Evolutionary conservation across 2,888 invertebrate genomes (phyloP).

Genomic region (Tupiocoris notatus): DNA sequence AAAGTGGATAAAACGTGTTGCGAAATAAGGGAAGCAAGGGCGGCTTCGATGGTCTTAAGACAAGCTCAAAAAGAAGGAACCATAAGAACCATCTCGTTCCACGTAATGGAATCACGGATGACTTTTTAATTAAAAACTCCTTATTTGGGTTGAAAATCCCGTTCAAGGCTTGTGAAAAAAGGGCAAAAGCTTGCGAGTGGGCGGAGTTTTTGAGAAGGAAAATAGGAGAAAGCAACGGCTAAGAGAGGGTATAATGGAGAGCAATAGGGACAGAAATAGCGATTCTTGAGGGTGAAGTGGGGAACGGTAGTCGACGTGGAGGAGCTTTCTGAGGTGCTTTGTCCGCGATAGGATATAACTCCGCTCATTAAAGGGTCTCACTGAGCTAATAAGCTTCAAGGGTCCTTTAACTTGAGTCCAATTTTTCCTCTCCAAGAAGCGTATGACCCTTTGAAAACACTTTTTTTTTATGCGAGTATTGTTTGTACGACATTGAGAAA

Average conservation of each 20-base stretch:
- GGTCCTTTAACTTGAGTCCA: constrained; percentile 38
- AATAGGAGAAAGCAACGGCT: constrained; percentile 1
- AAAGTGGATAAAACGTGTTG: neutral
- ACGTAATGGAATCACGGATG: constrained; percentile 44
- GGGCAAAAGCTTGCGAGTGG: neutral
- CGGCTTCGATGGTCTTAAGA: neutral
- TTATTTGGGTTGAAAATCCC: constrained; percentile 32
- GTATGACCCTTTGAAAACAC: constrained; percentile 31
- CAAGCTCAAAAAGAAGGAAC: constrained; percentile 6
- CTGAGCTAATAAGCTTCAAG: constrained; percentile 40
- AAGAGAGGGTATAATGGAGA: neutral
- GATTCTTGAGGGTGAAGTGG: neutral
- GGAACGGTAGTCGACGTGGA: neutral
- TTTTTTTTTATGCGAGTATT: constrained; percentile 8
- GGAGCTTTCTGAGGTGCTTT: constrained; percentile 10
- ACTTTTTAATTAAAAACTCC: constrained; percentile 44
- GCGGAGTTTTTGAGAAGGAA: neutral
- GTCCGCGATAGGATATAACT: constrained; percentile 39
- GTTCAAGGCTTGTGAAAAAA: constrained; percentile 14
- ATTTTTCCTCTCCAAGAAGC: constrained; percentile 16
- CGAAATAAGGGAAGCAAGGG: neutral
- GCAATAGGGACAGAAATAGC: neutral
- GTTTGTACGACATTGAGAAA: too few species aligned
- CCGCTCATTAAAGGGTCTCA: constrained; percentile 35
- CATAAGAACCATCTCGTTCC: constrained; percentile 19